Base-by-base conservation (phyloP, 2,888 invertebrate genomes). In the Asteroscopus sphinx region DNA sequence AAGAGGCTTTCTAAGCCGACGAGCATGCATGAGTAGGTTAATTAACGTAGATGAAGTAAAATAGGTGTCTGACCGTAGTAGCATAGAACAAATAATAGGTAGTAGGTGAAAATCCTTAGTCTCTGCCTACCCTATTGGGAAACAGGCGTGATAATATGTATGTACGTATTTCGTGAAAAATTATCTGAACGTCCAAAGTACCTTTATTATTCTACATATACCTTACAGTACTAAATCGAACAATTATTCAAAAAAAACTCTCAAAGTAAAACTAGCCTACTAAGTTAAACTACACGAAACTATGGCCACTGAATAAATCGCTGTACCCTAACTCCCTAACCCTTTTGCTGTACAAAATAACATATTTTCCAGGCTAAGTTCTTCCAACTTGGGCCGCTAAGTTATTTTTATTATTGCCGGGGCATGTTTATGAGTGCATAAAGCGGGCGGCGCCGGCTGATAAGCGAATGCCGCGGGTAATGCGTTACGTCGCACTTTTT, bases 371-470 rank as follows among this genome's bases (percentile, higher is more conserved):
- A 46, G 32, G 46, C 37, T 52, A 39, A 48, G 37, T 58, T 55
- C 64, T 58, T 47, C 6, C 33, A 54, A 70, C 64, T 69, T 70
- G 73, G 45, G 48, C 61, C 55, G 56, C 71, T 46, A 62, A 76
- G 76, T 77, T 80, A 82, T 85, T 83, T 85, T 81, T 85, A 85
- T 85, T 79, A 83, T 83, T 76, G 80, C 78, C 79, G 71, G 73
- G 77, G 79, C 77, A 81, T 81, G 85, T 83, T 85, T 86, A 86
- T 73, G 82, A 62, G 67, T 72, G 77, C 79, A 83, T 80, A 76
- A 78, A 76, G 73, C 69, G 76, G 56, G 61, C 55, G 69, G 68
- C 67, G 60, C 71, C 68, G 70, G 58, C 65, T 76, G 84, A 83
- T 82, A 83, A 82, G 82, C 82, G 62, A 65, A 67, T 68, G 76